Evolutionary conservation across 2,797 vertebrate genomes (phyloP).

Genomic region (Heterohyrax brucei): DNA sequence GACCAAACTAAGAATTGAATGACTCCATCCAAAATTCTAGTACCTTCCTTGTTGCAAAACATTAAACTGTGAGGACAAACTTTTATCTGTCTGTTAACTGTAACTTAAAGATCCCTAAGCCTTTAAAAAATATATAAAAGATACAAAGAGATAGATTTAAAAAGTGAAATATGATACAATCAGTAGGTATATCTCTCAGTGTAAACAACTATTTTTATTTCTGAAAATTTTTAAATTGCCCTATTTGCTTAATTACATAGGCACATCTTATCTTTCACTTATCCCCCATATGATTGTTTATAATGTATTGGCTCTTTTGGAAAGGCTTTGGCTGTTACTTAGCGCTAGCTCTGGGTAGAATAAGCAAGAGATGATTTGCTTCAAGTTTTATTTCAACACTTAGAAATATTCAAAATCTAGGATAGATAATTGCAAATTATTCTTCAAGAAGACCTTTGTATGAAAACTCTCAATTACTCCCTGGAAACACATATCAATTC

Average conservation of each 20-base stretch:
- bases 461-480: background rate
- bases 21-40: accelerated
- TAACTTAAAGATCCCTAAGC: background rate
- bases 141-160: background rate
- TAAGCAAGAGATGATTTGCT: background rate
- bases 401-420: background rate
- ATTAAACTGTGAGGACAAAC: background rate
- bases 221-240: background rate
- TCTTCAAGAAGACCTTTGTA: background rate
- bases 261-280: background rate
- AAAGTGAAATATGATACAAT: background rate
- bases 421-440: background rate
- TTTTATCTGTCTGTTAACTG: background rate
- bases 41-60: background rate
- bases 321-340: background rate
- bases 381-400: background rate
- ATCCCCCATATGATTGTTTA: background rate
- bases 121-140: background rate
- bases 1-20: background rate
- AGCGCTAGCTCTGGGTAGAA: background rate
- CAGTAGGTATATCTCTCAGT: background rate
- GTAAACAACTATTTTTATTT: background rate
- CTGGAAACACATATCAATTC: background rate
- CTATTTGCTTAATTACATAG: background rate
- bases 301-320: background rate